These are phyloP conservation scores for Furnarius figulus DNA, from an alignment of 2,113 vertebrate genomes.

Conservation along the genomic window DNA sequence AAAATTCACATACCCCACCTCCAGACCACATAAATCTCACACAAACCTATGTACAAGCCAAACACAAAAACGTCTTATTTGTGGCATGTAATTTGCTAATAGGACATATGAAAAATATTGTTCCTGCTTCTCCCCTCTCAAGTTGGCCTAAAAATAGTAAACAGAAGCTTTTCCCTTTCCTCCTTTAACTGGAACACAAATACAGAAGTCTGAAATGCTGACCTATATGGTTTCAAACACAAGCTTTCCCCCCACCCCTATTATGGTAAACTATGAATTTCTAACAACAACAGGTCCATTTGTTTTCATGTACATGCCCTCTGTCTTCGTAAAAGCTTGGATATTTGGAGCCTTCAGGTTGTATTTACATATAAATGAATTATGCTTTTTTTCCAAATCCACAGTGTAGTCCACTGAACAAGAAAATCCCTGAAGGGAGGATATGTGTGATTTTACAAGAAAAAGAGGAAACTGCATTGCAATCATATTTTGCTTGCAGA, in stretches of 20 bases:
- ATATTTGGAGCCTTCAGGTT: conserved; percentile 17
- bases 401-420: background rate
- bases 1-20: background rate
- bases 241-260: background rate
- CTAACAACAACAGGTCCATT: conserved; percentile 1
- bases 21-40: background rate
- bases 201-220: conserved; percentile 42
- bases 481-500: background rate
- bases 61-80: background rate
- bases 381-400: background rate
- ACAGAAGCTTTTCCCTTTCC: conserved; percentile 11
- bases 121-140: background rate
- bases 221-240: background rate
- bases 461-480: background rate
- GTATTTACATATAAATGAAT: conserved; percentile 53
- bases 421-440: background rate
- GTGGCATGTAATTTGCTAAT: background rate
- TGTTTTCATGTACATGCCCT: background rate
- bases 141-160: conserved; percentile 9
- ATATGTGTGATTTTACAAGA: background rate
- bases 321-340: background rate
- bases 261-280: conserved; percentile 29
- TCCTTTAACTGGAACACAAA: background rate
- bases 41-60: background rate
- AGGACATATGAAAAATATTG: background rate